phyloP scores from a whole-genome alignment of 2,113 vertebrate species.

The Lagopus leucura region DNA sequence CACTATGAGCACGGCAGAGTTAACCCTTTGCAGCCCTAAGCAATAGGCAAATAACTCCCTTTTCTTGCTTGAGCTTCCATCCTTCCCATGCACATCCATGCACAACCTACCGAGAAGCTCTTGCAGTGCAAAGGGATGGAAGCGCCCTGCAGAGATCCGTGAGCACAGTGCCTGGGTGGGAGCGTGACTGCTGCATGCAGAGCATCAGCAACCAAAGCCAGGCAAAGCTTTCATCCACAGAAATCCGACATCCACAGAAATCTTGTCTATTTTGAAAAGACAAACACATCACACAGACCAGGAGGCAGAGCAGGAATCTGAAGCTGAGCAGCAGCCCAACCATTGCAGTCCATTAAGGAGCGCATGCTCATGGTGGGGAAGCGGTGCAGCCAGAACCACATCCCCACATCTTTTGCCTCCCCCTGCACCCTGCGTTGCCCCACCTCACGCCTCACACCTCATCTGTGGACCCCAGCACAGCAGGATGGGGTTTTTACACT shows the following conservation, averaged over 20 bases:
- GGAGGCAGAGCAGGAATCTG: neutral
- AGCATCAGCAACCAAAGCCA: neutral
- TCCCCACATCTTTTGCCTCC: neutral
- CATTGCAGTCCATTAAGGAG: neutral
- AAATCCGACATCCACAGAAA: neutral
- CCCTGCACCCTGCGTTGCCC: neutral
- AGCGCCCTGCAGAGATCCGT: accelerated
- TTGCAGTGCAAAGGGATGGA: accelerated
- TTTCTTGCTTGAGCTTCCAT: neutral
- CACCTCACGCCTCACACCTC: neutral
- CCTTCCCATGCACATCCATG: neutral
- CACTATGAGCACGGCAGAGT: neutral
- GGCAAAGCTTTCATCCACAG: neutral
- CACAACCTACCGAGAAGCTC: neutral
- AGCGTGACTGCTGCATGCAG: neutral
- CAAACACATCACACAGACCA: accelerated
- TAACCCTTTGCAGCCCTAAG: neutral
- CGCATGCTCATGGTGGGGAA: neutral
- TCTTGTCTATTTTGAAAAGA: neutral
- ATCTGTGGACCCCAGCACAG: neutral
- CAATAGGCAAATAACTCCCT: neutral
- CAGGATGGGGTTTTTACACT: no score
- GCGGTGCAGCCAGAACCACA: neutral
- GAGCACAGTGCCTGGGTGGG: neutral
- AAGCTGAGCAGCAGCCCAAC: neutral